Evolutionary conservation across 2,888 invertebrate species (phyloP).

Genomic region (Polia nebulosa): DNA sequence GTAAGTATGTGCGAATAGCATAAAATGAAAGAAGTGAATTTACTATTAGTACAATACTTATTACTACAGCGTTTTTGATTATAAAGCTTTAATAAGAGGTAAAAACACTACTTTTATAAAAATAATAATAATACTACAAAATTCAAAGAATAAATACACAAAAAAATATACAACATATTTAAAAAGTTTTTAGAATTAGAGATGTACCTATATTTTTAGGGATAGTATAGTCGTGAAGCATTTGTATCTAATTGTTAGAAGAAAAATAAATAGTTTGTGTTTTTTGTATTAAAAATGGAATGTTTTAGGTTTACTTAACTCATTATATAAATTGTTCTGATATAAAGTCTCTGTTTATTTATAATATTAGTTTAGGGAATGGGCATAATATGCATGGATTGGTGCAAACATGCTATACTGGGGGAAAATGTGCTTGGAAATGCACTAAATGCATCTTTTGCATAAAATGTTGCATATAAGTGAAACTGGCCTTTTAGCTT

Average conservation of each 20-base stretch:
- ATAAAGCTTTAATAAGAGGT: conserved; percentile 19
- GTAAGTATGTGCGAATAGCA: conserved; percentile 23
- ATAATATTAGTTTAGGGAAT: conserved; percentile 27
- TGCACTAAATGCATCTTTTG: conserved; percentile 28
- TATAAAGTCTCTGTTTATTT: not conserved
- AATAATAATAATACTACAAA: not conserved
- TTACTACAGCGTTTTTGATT: conserved; percentile 12
- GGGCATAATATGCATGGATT: conserved; percentile 49
- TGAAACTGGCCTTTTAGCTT: conserved; percentile 5
- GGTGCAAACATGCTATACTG: conserved; percentile 49
- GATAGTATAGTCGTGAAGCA: conserved; percentile 12
- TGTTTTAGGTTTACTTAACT: not conserved
- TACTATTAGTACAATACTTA: conserved; percentile 3
- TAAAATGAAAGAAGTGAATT: conserved; percentile 10
- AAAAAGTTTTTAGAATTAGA: too few species aligned
- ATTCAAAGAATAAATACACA: not conserved
- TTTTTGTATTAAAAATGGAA: conserved; percentile 7
- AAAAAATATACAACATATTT: too few species aligned
- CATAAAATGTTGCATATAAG: conserved; percentile 21
- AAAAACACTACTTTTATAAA: not conserved
- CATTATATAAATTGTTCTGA: too few species aligned
- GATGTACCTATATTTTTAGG: not conserved
- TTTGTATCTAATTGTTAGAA: conserved; percentile 7
- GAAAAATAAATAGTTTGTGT: not conserved
- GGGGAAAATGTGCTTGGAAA: conserved; percentile 34